Evolutionary conservation across 2,113 vertebrate genomes (phyloP), one percentile per base, ranked within the genome.

Genomic region (Eulemur macaco): DNA sequence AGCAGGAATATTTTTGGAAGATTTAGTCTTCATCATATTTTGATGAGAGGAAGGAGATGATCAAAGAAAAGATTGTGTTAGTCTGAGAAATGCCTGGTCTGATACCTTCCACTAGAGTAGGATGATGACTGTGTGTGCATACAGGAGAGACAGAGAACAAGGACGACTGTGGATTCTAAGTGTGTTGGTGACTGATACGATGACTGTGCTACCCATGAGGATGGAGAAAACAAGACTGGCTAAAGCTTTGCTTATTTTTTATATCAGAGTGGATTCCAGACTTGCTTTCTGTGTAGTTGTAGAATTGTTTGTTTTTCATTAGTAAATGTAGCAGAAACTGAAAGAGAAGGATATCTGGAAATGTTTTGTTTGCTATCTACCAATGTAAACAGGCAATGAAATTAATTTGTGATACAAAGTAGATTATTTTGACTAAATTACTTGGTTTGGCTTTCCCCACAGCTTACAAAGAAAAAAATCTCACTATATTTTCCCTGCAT

Each of bases 371-470:
- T 95, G 37, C 17, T 93, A 64, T 39, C 29, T 81, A 50, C 60
- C n/a, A 37, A 68, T 68, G 15, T 87, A 88, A 95, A 94, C 29
- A 80, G 29, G 60, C 20, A 58, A 45, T 50, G 47, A 71, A 78
- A 81, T 74, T 77, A 90, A 81, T 87, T 68, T 74, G 12, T 73
- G 60, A 92, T 27, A 71, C 73, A 54, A 94, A 89, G n/a, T 84
- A 69, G 56, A 71, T 56, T 78, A 29, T 86, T 96, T 92, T 91
- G 39, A 89, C 58, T 64, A 39, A 94, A 68, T 91, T 63, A n/a
- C 27, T 47, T 77, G 37, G 31, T 45, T 80, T 63, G 68, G 31
- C 29, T 84, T 91, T 68, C 25, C 60, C 71, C 27, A 94, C 15
- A 52, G 39, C 21, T 89, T 50, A 82, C n/a, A 93, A 86, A 90